These are phyloP conservation scores for Hypena proboscidalis DNA, from an alignment of 2,888 invertebrate genomes.

Conservation along the genomic window DNA sequence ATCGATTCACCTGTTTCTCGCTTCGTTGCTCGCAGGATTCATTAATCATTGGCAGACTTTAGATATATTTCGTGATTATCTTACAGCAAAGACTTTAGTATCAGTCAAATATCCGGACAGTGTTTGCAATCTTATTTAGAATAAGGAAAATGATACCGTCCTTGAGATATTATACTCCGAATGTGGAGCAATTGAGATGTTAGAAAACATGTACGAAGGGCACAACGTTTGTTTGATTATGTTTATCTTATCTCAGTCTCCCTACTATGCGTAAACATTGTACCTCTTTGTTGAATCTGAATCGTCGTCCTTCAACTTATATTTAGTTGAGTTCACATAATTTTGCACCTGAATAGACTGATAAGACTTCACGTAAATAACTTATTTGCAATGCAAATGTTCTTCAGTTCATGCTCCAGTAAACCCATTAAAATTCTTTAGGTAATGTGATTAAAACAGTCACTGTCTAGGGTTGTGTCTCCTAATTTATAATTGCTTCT, in stretches of 20 bases:
- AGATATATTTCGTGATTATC: too few species aligned
- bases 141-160: too few species aligned
- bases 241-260: constrained; percentile 47
- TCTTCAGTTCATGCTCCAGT: constrained; percentile 41
- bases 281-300: constrained; percentile 40
- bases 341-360: constrained; percentile 34
- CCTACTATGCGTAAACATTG: constrained; percentile 17
- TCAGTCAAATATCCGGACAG: too few species aligned
- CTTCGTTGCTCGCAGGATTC: constrained; percentile 11
- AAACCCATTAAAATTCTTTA: constrained; percentile 35
- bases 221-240: constrained; percentile 32
- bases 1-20: constrained; percentile 25
- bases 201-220: constrained; percentile 25
- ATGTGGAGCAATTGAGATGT: constrained; percentile 45
- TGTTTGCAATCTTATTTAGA: too few species aligned
- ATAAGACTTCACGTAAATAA: constrained; percentile 31
- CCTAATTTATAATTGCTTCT: constrained; percentile 10
- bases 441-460: constrained; percentile 24
- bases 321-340: constrained; percentile 41
- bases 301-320: constrained; percentile 50
- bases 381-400: constrained; percentile 45
- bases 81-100: too few species aligned
- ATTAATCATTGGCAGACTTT: too few species aligned
- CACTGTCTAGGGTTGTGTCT: constrained; percentile 23
- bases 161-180: too few species aligned